Percentiles rank a stretch among this genome's conserved stretches.
phyloP scores from a whole-genome alignment of 1,140 invertebrate species.

The Drosophila quadrilineata region DNA sequence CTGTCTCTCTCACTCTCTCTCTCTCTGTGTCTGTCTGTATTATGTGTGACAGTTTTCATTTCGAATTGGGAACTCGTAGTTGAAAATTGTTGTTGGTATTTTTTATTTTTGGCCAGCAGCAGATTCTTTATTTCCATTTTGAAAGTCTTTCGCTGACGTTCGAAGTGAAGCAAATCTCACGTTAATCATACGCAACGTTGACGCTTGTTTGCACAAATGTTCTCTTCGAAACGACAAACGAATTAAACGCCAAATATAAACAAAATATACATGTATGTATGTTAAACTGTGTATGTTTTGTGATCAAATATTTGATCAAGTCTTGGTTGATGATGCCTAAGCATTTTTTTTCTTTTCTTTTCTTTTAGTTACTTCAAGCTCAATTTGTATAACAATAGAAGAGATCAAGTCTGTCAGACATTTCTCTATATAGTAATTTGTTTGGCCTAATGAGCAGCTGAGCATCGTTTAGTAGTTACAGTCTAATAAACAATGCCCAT shows the following conservation, averaged over 20 bases:
- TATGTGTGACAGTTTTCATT: slow-evolving; percentile 56
- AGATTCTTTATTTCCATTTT: slow-evolving; percentile 9
- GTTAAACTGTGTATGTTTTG: too few species aligned
- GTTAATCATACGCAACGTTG: slow-evolving; percentile 60
- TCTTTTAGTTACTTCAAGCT: slow-evolving; percentile 1
- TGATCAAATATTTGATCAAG: slow-evolving; percentile 43
- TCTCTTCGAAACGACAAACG: slow-evolving; percentile 16
- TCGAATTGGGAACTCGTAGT: slow-evolving; percentile 50
- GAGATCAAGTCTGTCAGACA: slow-evolving; percentile 25
- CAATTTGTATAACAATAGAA: slow-evolving; percentile 54
- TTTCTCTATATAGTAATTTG: slow-evolving; percentile 55
- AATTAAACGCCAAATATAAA: slow-evolving; percentile 17
- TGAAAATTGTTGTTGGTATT: slow-evolving; percentile 26
- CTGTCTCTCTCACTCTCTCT: too few species aligned
- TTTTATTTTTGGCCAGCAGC: slow-evolving; percentile 19
- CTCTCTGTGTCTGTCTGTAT: not conserved
- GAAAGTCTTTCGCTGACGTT: slow-evolving; percentile 3
- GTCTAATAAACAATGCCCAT: slow-evolving; percentile 73
- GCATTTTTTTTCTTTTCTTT: slow-evolving; percentile 42
- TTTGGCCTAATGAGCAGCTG: slow-evolving; percentile 51
- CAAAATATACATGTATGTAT: too few species aligned
- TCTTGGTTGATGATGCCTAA: slow-evolving; percentile 31
- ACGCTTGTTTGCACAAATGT: slow-evolving; percentile 59
- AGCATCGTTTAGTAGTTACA: slow-evolving; percentile 51
- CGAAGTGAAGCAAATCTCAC: slow-evolving; percentile 19